A percentile compares a stretch with the other conserved stretches of the same genome.
phyloP scores from a whole-genome alignment of 2,888 invertebrate genomes.

The Actias luna region DNA sequence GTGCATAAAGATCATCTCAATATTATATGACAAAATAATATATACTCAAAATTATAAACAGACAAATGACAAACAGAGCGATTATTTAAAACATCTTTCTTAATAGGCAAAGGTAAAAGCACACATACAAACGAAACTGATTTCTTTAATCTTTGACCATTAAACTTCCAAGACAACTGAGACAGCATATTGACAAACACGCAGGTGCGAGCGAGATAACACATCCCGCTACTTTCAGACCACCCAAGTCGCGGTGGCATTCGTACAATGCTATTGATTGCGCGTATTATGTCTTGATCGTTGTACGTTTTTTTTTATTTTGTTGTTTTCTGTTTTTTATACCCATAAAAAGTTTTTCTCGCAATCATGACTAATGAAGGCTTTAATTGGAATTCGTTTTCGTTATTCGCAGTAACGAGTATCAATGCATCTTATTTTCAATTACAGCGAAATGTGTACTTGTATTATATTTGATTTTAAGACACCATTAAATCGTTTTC shows the following conservation, averaged over 20 bases:
- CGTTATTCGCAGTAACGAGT: background rate
- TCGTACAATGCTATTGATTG: slow-evolving; percentile 54
- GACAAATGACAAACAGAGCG: background rate
- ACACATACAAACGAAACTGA: slow-evolving; percentile 12
- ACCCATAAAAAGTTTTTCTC: slow-evolving; percentile 29
- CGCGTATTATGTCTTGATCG: slow-evolving; percentile 59
- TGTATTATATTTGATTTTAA: too few species aligned
- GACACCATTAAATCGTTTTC: too few species aligned
- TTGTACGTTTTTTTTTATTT: slow-evolving; percentile 49
- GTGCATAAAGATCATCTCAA: background rate
- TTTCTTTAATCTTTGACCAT: slow-evolving; percentile 49
- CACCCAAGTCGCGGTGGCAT: slow-evolving; percentile 73
- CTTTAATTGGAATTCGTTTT: background rate
- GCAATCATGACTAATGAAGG: slow-evolving; percentile 27
- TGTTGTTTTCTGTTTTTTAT: slow-evolving; percentile 39
- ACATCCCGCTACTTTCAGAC: slow-evolving; percentile 48
- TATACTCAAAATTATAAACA: background rate
- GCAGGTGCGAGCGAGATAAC: slow-evolving; percentile 38
- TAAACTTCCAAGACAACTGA: slow-evolving; percentile 33
- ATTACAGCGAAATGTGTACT: background rate
- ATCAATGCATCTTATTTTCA: background rate
- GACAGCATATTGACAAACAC: slow-evolving; percentile 23
- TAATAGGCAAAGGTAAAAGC: slow-evolving; percentile 7
- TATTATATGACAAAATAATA: background rate
- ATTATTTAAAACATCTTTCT: background rate